Conservation (phyloP, 1,140 invertebrate genomes). For the Trialeurodes vaporariorum region DNA sequence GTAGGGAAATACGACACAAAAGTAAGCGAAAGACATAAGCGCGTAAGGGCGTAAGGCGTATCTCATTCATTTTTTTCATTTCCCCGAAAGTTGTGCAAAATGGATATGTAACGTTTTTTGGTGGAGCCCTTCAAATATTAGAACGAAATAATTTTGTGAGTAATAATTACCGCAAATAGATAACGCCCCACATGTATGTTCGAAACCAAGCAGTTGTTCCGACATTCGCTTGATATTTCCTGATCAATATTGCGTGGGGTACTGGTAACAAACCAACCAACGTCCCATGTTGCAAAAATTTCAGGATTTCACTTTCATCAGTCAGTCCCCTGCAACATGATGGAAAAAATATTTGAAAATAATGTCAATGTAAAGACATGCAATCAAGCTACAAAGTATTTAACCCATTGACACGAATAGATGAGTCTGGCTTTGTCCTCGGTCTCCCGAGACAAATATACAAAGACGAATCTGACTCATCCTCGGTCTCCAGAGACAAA, state of each 20-base stretch:
- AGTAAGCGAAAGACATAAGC: too few relatives aligned
- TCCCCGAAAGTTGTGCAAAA: too few relatives aligned
- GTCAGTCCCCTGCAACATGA: constrained; percentile 73
- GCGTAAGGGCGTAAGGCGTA: too few relatives aligned
- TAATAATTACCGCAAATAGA: constrained; percentile 75
- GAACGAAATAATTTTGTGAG: too few relatives aligned
- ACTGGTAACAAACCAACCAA: constrained; percentile 94
- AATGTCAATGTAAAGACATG: background rate
- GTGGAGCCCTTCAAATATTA: too few relatives aligned
- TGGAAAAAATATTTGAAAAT: constrained; percentile 18
- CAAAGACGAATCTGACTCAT: too few relatives aligned
- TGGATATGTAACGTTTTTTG: too few relatives aligned
- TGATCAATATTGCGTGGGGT: constrained; percentile 96
- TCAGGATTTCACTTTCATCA: constrained; percentile 97
- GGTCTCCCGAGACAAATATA: too few relatives aligned
- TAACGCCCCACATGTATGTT: constrained; percentile 99
- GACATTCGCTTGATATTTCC: constrained; percentile 96
- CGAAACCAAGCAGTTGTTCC: constrained; percentile 98
- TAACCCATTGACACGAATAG: constrained; percentile 1
- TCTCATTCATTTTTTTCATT: too few relatives aligned
- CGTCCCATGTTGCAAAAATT: constrained; percentile 97
- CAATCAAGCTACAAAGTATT: background rate
- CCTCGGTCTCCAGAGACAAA: too few relatives aligned
- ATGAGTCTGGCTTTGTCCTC: too few relatives aligned
- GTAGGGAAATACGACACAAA: too few relatives aligned